Base-by-base conservation (phyloP, 2,113 vertebrate genomes). In the Silurus glanis region DNA sequence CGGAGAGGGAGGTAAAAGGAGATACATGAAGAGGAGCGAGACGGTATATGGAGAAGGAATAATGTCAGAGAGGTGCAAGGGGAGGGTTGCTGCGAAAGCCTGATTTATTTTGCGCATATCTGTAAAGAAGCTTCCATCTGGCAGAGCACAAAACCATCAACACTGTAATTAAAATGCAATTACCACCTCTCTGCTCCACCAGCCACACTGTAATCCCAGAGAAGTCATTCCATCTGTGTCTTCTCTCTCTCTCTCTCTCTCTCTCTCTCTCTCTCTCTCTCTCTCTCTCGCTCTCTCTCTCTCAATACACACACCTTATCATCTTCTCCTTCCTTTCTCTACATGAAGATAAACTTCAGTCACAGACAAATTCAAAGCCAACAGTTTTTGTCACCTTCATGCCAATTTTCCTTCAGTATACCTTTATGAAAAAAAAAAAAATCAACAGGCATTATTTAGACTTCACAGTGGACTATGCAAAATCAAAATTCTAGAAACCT, bases 111-210 rank as follows among this genome's bases (percentile, higher is more conserved):
- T 95, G 87, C 95, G 96, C 93, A 94, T 96, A 96, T 96, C 95
- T 96, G 95, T 95, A 97, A 97, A 96, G 95, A 95, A 94, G 94
- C 95, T 95, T 98, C 97, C 97, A 98, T 98, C 97, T 99, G 97
- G 95, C 96, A 95, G 93, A 94, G 95, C 94, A 94, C 94, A 91
- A 96, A 97, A 96, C 95, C 96, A 97, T 97, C 96, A 99, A 96
- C 94, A 96, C 95, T 96, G 96, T 97, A 98, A 99, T 99, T 98
- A 99, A 98, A 98, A 98, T 96, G 96, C 97, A 97, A 98, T 98
- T 98, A 97, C 96, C 95, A 96, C 96, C 96, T 96, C 95, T 92
- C 94, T 94, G 92, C 92, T 94, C 92, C 94, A 91, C 92, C 93
- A 92, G 92, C 92, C 93, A 92, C 93, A 95, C 95, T 78, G 91